Base-by-base conservation (phyloP, 1,140 invertebrate genomes). In the Halyomorpha halys region DNA sequence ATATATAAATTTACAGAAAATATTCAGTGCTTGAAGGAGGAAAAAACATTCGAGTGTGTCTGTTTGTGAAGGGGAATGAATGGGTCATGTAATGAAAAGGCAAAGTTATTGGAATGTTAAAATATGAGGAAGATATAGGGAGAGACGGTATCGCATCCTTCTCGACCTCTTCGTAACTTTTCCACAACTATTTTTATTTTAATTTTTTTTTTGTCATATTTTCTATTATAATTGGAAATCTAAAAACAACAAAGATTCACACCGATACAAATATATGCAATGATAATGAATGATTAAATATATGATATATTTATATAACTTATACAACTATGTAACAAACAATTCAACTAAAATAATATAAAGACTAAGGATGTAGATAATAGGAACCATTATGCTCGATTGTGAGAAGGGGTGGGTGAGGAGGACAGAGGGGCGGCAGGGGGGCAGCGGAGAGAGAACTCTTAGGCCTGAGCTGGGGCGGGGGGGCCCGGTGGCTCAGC, bases 1-100 rank as follows among this genome's bases (percentile, higher is more conserved):
- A 39, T 59, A 59, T 59, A 59, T 59, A 30, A n/a, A 39, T 59
- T 44, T 59, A 59, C 27, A 59, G 34, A 59, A 59, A 59, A 23
- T 30, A 59, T 34, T 59, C 25, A 44, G 56, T 59, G 56, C 56
- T 27, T 30, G 13, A 21, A 59, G 34, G 27, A 59, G 21, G 56
- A 34, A 59, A 30, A 59, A 30, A 59, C 6, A 53, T 47, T 15
- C 18, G 45, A 47, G 45, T 47, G 45, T 16, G 45, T 15, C 45
- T 16, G n/a, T n/a, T n/a, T n/a, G 14, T 15, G 45, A 47, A 13
- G 14, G 45, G 45, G 18, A 47, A 47, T 15, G 45, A 4, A 30
- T 30, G 27, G 3, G 3, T 30, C 27, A 30, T 30, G 27, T 30
- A 30, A 30, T 30, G 27, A 30, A 30, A 30, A 30, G 27, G 27